These are phyloP conservation scores for Anguilla anguilla DNA, from an alignment of 2,797 vertebrate species.

Conservation along the genomic window DNA sequence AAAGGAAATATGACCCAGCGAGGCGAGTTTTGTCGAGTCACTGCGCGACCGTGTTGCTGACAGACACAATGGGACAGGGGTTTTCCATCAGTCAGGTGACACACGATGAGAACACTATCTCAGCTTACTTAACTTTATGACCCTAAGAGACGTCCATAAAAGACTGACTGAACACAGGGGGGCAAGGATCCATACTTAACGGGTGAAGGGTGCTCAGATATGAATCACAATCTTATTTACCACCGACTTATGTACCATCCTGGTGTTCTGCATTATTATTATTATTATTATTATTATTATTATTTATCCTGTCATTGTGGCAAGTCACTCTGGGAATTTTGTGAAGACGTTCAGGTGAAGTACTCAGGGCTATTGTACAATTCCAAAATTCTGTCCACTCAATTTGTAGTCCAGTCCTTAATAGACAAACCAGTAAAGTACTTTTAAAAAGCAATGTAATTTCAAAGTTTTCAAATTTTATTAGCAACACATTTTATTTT, in stretches of 20 bases:
- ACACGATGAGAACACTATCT: neutral
- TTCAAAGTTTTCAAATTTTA: slow-evolving; percentile 24
- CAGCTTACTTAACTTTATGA: neutral
- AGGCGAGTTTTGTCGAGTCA: neutral
- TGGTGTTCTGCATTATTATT: neutral
- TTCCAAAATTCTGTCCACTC: neutral
- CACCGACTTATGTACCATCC: too few relatives aligned
- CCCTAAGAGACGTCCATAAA: neutral
- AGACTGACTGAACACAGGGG: neutral
- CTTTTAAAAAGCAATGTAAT: neutral
- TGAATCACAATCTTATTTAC: neutral
- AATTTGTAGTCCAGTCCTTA: neutral
- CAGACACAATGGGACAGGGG: neutral
- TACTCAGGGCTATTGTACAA: neutral
- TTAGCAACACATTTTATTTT: slow-evolving; percentile 23
- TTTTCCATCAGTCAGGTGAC: neutral
- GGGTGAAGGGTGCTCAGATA: neutral
- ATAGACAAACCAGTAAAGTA: neutral
- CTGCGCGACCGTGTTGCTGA: neutral
- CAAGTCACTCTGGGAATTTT: neutral
- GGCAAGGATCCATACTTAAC: neutral
- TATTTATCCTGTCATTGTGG: neutral
- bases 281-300: too few relatives aligned
- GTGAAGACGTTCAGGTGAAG: neutral
- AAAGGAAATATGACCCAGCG: neutral